Percentiles rank a stretch among this genome's conserved stretches.
Conservation (phyloP, 1,140 invertebrate genomes). For the Matsumurasca onukii region DNA sequence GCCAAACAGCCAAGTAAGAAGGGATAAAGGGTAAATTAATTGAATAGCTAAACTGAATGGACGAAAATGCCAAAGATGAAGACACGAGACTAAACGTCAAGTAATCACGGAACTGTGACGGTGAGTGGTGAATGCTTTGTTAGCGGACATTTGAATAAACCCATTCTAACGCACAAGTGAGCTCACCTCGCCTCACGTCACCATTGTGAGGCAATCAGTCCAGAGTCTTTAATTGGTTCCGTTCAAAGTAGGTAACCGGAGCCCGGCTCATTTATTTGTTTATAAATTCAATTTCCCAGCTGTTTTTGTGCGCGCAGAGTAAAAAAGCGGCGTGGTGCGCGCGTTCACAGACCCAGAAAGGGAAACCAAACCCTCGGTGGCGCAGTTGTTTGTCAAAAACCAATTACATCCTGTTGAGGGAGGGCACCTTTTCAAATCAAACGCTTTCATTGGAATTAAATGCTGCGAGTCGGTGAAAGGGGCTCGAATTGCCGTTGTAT, state of each 20-base stretch:
- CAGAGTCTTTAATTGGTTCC: conserved; percentile 10
- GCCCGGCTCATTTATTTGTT: conserved; percentile 23
- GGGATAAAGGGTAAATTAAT: no score
- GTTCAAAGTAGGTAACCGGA: conserved; percentile 19
- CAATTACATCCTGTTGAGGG: conserved; percentile 30
- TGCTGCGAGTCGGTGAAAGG: conserved; percentile 26
- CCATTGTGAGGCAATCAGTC: not conserved
- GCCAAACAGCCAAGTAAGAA: no score
- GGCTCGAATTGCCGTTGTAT: conserved; percentile 26
- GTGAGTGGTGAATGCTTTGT: no score
- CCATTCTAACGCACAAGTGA: not conserved
- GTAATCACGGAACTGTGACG: no score
- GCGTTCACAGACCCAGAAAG: conserved; percentile 14
- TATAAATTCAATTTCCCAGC: conserved; percentile 20
- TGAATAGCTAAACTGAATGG: no score
- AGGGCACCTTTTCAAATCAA: conserved; percentile 30
- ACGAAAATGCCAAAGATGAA: no score
- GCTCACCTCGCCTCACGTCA: not conserved
- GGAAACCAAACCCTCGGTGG: not conserved
- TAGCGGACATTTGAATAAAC: conserved; percentile 11
- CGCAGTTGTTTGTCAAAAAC: conserved; percentile 26
- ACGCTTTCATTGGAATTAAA: conserved; percentile 32
- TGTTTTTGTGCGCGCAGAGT: conserved; percentile 2
- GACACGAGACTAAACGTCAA: no score
- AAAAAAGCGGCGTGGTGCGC: conserved; percentile 8